Evolutionary conservation across 2,113 vertebrate genomes (phyloP), one percentile per base, ranked within the genome.

Genomic region (Pseudorectes ferrugineus): DNA sequence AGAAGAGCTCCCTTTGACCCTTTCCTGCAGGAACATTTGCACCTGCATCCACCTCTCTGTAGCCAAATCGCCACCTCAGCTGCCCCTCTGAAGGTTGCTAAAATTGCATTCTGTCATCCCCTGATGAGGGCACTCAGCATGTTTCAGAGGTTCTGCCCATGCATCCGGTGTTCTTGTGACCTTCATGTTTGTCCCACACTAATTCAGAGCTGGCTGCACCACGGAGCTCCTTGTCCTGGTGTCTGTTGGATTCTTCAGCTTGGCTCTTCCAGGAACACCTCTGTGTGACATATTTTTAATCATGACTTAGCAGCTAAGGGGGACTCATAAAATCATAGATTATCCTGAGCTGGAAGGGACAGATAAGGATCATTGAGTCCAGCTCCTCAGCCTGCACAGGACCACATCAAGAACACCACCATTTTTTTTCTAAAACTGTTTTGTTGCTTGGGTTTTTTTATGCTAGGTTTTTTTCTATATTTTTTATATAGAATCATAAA

Each of bases 91-190:
- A 62, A 62, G 2, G 61, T 20, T 52, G 4, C 33, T 23, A 12
- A 84, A 74, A 52, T 70, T 20, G 6, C 5, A 1, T 57, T 36
- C 49, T 57, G 1, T 45, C 9, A 6, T 43, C 29, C 38, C 35
- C 2, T 18, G 18, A 1, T 0, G 0, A 0, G 17, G 40, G 9
- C 26, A 26, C 26, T 9, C 31, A 38, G 22, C 20, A 28, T 0
- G 0, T 52, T 57, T 57, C 6, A 15, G 49, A 59, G 29, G 26
- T 54, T 38, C 31, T 48, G 2, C 7, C 38, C 10, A 23, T 16
- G 3, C n/a, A 35, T 16, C 40, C 1, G 0, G 3, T 1, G 10
- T 10, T 52, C 31, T 31, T 33, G 15, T 26, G 74, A 35, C 48
- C 29, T 28, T 5, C 6, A 0, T 0, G 1, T n/a, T 28, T 59